Conservation (phyloP, 1,140 invertebrate species). For the Andrena cerasifolii region DNA sequence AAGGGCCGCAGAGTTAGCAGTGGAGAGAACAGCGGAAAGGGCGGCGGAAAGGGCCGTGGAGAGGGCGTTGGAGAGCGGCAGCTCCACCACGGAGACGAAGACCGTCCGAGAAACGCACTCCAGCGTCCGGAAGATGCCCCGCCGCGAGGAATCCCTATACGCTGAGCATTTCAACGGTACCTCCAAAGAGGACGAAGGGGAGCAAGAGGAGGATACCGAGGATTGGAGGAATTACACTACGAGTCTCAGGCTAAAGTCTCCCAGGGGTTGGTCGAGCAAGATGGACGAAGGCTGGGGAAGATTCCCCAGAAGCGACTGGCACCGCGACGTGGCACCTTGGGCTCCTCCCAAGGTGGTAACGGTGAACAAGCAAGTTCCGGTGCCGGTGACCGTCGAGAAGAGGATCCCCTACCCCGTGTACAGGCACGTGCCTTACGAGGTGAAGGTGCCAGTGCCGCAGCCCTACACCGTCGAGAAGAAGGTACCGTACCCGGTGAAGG, state of each 20-base stretch:
- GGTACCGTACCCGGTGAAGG: conserved; percentile 77
- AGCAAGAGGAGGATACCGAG: conserved; percentile 4
- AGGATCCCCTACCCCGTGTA: conserved; percentile 82
- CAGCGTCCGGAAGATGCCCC: conserved; percentile 68
- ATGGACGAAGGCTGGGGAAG: conserved; percentile 26
- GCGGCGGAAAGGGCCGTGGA: conserved; percentile 79
- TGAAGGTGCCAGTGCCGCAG: conserved; percentile 83
- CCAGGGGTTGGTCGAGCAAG: not conserved
- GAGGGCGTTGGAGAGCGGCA: conserved; percentile 76
- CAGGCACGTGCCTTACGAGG: conserved; percentile 83
- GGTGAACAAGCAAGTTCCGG: conserved; percentile 86
- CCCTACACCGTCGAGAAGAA: conserved; percentile 83
- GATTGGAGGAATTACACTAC: not conserved
- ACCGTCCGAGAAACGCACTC: conserved; percentile 74
- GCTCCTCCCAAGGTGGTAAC: conserved; percentile 75
- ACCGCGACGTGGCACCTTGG: not conserved
- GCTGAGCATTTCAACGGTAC: not conserved
- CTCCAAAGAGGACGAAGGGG: not conserved
- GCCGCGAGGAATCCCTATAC: not conserved
- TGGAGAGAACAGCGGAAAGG: conserved; percentile 77
- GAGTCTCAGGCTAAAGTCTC: too few relatives aligned
- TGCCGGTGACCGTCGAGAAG: conserved; percentile 87
- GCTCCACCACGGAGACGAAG: conserved; percentile 74
- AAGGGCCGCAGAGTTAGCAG: conserved; percentile 77
- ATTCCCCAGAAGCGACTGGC: conserved; percentile 24